These are phyloP conservation scores for Hyperoplus lanceolatus DNA, from an alignment of 2,797 vertebrate species.

Conservation along the genomic window DNA sequence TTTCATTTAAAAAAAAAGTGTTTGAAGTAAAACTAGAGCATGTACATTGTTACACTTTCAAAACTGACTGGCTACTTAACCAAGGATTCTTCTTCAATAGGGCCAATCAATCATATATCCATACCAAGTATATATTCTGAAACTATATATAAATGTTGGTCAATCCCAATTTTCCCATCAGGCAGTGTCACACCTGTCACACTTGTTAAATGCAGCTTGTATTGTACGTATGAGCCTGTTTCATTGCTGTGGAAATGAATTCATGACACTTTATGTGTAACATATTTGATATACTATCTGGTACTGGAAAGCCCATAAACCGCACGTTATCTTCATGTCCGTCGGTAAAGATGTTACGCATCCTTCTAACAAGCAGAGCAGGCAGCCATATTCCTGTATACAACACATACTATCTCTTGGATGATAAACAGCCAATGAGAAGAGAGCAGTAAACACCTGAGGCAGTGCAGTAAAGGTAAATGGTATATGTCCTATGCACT, in stretches of 20 bases:
- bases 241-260: constrained; percentile 18
- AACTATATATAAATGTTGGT: neutral
- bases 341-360: constrained; percentile 11
- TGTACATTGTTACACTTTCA: neutral
- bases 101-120: neutral
- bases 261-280: constrained; percentile 15
- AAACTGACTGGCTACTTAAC: neutral
- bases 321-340: constrained; percentile 13
- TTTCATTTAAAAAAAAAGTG: neutral
- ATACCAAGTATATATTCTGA: neutral
- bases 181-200: neutral
- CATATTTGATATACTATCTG: constrained; percentile 15
- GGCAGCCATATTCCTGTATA: constrained; percentile 16
- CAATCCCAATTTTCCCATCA: neutral
- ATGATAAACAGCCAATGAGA: constrained; percentile 45
- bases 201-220: neutral
- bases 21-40: neutral
- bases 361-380: constrained; percentile 6
- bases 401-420: constrained; percentile 25
- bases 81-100: neutral
- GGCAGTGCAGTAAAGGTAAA: constrained; percentile 60
- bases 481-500: constrained; percentile 41
- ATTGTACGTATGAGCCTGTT: neutral
- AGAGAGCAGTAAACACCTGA: constrained; percentile 47
- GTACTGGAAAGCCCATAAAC: constrained; percentile 35